Evolutionary conservation across 2,797 vertebrate species (phyloP).

Genomic region (Chelon auratus): DNA sequence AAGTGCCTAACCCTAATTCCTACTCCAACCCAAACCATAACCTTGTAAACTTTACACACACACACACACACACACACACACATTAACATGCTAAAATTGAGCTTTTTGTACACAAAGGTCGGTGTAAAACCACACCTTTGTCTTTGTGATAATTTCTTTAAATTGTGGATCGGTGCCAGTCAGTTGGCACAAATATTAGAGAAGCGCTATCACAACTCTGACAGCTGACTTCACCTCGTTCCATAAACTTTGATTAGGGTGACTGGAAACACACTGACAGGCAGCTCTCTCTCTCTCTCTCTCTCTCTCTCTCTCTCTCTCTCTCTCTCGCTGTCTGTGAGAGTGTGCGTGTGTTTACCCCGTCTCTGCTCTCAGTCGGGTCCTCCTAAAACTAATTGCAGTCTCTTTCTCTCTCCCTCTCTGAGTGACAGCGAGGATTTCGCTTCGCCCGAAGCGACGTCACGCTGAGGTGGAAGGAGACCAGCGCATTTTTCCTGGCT

Average conservation of each 20-base stretch:
- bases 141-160: neutral
- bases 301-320: neutral
- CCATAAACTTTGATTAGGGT: slow-evolving; percentile 80
- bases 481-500: slow-evolving; percentile 73
- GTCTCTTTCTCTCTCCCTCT: slow-evolving; percentile 67
- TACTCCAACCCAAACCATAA: too few species aligned
- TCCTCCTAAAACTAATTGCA: slow-evolving; percentile 63
- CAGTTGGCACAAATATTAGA: slow-evolving; percentile 56
- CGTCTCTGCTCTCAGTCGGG: slow-evolving; percentile 36
- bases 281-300: neutral
- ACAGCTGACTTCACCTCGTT: slow-evolving; percentile 75
- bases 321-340: neutral
- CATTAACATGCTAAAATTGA: neutral
- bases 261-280: slow-evolving; percentile 75
- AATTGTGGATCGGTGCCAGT: slow-evolving; percentile 10
- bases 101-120: neutral
- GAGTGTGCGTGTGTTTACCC: slow-evolving; percentile 41
- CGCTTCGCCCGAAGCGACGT: slow-evolving; percentile 83
- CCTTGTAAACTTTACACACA: neutral
- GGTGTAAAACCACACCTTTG: neutral
- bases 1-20: too few species aligned
- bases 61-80: slow-evolving; percentile 23
- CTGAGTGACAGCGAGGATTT: slow-evolving; percentile 81
- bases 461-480: slow-evolving; percentile 80
- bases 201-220: slow-evolving; percentile 69